Conservation (phyloP, 2,888 invertebrate genomes). For the Nomada hirtipes region DNA sequence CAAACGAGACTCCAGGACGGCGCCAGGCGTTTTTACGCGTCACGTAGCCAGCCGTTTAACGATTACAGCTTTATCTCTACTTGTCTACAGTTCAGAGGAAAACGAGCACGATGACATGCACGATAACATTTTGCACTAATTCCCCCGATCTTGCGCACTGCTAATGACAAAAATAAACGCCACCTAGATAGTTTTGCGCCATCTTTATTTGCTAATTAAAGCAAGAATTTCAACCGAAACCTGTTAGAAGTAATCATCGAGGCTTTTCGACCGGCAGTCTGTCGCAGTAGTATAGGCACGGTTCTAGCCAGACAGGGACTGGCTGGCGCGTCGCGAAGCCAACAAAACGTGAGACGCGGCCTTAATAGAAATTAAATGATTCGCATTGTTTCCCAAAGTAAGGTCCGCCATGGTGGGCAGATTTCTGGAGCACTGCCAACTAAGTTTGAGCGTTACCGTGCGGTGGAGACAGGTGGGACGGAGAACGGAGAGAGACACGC, state of each 20-base stretch:
- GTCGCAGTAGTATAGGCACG: constrained; percentile 33
- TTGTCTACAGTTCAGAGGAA: background rate
- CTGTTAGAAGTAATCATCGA: background rate
- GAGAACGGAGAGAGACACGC: background rate
- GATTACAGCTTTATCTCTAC: background rate
- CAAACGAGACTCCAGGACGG: constrained; percentile 6
- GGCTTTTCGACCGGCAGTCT: background rate
- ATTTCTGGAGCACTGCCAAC: constrained; percentile 60
- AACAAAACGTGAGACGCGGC: constrained; percentile 33
- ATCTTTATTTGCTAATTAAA: background rate
- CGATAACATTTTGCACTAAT: background rate
- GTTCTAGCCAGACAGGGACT: constrained; percentile 40
- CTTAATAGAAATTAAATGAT: constrained; percentile 73
- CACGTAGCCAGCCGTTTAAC: background rate
- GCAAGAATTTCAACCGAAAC: too few species aligned
- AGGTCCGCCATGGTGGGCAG: constrained; percentile 26
- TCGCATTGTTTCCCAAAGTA: constrained; percentile 65
- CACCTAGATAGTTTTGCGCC: background rate
- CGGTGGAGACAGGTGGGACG: constrained; percentile 8
- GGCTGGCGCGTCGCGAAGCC: constrained; percentile 28
- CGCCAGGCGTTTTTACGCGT: background rate
- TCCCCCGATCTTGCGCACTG: background rate
- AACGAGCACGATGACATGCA: background rate
- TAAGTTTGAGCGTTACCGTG: constrained; percentile 7
- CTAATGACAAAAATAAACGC: too few species aligned